Percentiles rank a stretch among this genome's conserved stretches.
phyloP scores from a whole-genome alignment of 2,797 vertebrate species.

The Eutrigla gurnardus region DNA sequence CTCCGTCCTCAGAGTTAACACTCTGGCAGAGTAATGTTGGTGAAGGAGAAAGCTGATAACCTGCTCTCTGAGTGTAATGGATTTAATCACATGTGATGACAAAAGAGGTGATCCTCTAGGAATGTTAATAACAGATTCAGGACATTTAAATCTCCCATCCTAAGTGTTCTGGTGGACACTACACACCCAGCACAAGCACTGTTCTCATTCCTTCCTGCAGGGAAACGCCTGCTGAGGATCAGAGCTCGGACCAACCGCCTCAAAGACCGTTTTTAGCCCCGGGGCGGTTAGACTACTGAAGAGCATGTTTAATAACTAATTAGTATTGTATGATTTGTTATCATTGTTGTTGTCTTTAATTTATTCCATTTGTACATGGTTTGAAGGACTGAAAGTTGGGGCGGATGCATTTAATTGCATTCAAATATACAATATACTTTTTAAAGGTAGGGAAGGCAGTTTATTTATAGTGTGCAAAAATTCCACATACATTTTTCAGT shows the following conservation, averaged over 20 bases:
- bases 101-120: constrained; percentile 3
- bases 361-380: no score
- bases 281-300: background rate
- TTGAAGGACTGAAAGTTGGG: background rate
- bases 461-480: background rate
- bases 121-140: constrained; percentile 11
- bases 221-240: no score
- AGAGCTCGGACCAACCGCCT: no score
- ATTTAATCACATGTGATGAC: constrained; percentile 4
- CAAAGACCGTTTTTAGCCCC: no score
- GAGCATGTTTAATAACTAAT: background rate
- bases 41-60: constrained; percentile 14
- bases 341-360: background rate
- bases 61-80: constrained; percentile 10
- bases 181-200: background rate
- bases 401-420: no score
- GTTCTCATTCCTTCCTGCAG: background rate
- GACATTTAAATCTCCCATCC: background rate
- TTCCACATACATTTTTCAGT: background rate
- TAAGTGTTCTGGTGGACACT: background rate
- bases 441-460: no score
- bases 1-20: constrained; percentile 17
- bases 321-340: background rate
- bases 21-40: constrained; percentile 2
- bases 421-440: no score